Percentiles rank a stretch among this genome's conserved stretches.
Conservation (phyloP, 2,888 invertebrate species). For the Gandaritis pyraliata region DNA sequence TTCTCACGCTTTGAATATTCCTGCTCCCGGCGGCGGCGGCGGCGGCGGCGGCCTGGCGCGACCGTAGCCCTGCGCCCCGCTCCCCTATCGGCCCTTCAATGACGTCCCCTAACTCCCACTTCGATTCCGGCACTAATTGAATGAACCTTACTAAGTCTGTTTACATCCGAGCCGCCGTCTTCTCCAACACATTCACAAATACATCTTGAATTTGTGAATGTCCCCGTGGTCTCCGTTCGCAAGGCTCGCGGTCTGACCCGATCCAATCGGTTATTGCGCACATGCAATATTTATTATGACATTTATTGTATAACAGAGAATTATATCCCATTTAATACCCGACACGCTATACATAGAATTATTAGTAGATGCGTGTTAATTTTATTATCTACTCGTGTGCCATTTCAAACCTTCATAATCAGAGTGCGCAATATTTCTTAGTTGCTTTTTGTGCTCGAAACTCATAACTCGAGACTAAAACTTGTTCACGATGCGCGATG, state of each 20-base stretch:
- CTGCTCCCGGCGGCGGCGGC: conserved; percentile 70
- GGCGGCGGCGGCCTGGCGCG: neutral
- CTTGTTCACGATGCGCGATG: conserved; percentile 51
- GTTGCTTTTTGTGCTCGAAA: conserved; percentile 42
- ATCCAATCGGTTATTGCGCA: conserved; percentile 35
- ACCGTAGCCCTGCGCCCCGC: conserved; percentile 51
- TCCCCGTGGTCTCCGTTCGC: conserved; percentile 27
- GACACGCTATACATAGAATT: conserved; percentile 39
- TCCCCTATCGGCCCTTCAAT: conserved; percentile 74
- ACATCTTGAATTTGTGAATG: conserved; percentile 26
- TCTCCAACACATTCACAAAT: conserved; percentile 44
- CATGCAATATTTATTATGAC: conserved; percentile 23
- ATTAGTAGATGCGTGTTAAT: conserved; percentile 45
- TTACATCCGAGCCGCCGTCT: conserved; percentile 65
- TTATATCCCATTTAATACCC: conserved; percentile 25
- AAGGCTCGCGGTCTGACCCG: conserved; percentile 34
- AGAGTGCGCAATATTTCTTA: conserved; percentile 41
- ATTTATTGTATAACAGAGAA: conserved; percentile 25
- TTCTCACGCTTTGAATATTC: conserved; percentile 85
- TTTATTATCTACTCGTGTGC: conserved; percentile 45
- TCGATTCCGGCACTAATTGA: conserved; percentile 72
- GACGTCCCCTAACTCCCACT: conserved; percentile 76
- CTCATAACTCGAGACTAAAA: conserved; percentile 48
- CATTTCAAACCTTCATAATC: conserved; percentile 38
- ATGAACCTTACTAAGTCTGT: conserved; percentile 74